Percentiles rank a stretch among this genome's conserved stretches.
Conservation (phyloP, 2,888 invertebrate species). For the Rhamnusium bicolor region DNA sequence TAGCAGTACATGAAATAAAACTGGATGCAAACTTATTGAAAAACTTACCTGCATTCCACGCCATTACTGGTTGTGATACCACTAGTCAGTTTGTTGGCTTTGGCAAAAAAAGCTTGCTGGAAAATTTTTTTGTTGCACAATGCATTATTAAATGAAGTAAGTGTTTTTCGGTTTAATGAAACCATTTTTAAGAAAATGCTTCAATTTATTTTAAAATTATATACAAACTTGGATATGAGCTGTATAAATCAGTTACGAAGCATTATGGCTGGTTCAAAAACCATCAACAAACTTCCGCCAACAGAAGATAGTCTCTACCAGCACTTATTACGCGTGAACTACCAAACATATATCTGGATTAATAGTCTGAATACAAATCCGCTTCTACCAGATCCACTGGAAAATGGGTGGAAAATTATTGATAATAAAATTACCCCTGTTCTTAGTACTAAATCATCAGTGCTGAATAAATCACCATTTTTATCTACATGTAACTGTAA, state of each 20-base stretch:
- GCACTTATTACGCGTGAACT: conserved; percentile 16
- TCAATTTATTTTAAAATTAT: background rate
- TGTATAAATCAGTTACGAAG: background rate
- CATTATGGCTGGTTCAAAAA: too few species aligned
- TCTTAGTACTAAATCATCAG: background rate
- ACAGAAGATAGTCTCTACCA: conserved; percentile 16
- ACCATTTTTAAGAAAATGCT: background rate
- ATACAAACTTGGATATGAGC: background rate
- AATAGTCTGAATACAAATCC: conserved; percentile 8
- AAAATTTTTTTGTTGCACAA: conserved; percentile 31
- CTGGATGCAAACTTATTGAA: conserved; percentile 22
- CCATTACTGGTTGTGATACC: conserved; percentile 46
- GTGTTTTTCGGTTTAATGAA: background rate
- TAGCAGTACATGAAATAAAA: conserved; percentile 40
- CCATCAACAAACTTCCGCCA: conserved; percentile 6
- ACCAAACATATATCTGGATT: conserved; percentile 13
- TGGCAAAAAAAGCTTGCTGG: conserved; percentile 43
- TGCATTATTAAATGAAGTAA: background rate
- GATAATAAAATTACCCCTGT: too few species aligned
- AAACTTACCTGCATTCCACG: conserved; percentile 47
- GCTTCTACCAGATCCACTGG: conserved; percentile 1
- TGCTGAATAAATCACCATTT: too few species aligned
- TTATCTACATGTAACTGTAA: too few species aligned
- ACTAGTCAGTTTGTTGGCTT: conserved; percentile 46
- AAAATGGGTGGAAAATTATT: too few species aligned